Evolutionary conservation across 2,888 invertebrate genomes (phyloP), one percentile per base, ranked within the genome.

Genomic region (Ormyrus rosae): DNA sequence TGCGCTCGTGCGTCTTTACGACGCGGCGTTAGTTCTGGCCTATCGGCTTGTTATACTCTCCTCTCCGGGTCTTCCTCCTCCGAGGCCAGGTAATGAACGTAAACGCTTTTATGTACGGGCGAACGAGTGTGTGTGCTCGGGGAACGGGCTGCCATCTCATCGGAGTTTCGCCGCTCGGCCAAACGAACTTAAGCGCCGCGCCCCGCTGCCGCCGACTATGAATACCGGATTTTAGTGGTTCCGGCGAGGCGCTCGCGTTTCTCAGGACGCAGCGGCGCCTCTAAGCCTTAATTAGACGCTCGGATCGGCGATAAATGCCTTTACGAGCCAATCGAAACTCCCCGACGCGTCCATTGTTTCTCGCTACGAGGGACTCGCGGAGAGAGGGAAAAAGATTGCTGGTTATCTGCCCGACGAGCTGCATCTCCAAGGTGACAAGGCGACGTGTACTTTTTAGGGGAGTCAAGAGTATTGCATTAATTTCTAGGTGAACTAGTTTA

Each of bases 221-320:
- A 85, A 86, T 85, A 85, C 83, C 80, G 82, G 85, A 86, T 86
- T 87, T 85, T 85, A 86, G 83, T 83, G 83, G 81, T 71, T 82
- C 75, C 83, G 50, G 51, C 19, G 6, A 34, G 13, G 34, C 53
- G 63, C 50, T 56, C 50, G 58, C 50, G 19, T 19, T 63, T 65
- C 55, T 9, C 34, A 34, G 10, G 11, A 7, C 51, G 19, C 69
- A 19, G 8, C 45, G 13, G 64, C 10, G 53, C 60, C 11, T 60
- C 65, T 76, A 80, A 79, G 77, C 79, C 82, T 84, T 84, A 85
- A 86, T 84, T 83, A 84, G 69, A 75, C 67, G 74, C 78, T 72
- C 55, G 67, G 64, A 83, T 82, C 84, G 82, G 55, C 81, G 58
- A 70, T 79, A 75, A 82, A 82, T 75, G 79, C 75, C 76, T 82